These are phyloP conservation scores for Aporophyla lueneburgensis DNA, from an alignment of 2,888 invertebrate species.

Conservation along the genomic window DNA sequence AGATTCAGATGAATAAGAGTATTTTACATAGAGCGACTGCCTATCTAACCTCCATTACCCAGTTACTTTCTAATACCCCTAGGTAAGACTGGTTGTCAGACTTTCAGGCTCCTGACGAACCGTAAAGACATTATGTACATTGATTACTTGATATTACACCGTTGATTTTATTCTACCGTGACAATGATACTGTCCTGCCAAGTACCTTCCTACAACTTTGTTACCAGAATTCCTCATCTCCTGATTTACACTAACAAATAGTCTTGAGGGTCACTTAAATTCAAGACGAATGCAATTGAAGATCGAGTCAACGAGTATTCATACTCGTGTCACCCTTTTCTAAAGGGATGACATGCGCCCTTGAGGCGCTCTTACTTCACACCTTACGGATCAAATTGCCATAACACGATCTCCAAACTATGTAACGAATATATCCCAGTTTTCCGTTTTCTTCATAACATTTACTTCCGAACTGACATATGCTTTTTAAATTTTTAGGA, in stretches of 20 bases:
- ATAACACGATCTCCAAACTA: slow-evolving; percentile 45
- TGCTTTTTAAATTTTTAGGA: slow-evolving; percentile 3
- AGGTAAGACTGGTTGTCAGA: too few species aligned
- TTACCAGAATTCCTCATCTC: slow-evolving; percentile 8
- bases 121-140: too few species aligned
- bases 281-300: slow-evolving; percentile 63
- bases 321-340: slow-evolving; percentile 58
- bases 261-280: slow-evolving; percentile 60
- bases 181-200: too few species aligned
- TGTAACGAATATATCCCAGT: slow-evolving; percentile 15
- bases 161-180: too few species aligned
- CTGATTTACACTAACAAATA: slow-evolving; percentile 57
- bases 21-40: too few species aligned
- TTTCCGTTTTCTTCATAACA: background rate
- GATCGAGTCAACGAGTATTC: slow-evolving; percentile 56
- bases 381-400: slow-evolving; percentile 46
- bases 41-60: too few species aligned
- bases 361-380: slow-evolving; percentile 35
- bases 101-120: too few species aligned
- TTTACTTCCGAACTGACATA: background rate
- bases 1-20: too few species aligned
- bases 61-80: too few species aligned
- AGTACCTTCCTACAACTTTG: background rate
- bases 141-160: too few species aligned
- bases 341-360: slow-evolving; percentile 52